phyloP scores from a whole-genome alignment of 2,113 vertebrate genomes.

The Odocoileus virginianus region DNA sequence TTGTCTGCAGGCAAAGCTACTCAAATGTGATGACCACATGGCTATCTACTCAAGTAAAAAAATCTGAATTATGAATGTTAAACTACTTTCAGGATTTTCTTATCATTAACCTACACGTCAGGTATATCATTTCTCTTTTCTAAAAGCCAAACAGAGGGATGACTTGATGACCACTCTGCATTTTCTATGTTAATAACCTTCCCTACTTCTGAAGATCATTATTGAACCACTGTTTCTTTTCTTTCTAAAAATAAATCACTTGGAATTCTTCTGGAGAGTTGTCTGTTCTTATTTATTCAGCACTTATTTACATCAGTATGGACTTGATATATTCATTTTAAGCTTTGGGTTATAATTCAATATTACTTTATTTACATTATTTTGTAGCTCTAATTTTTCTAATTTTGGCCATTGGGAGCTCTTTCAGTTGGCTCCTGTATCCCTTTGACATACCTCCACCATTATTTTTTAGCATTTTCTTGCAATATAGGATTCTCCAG shows the following conservation, averaged over 20 bases:
- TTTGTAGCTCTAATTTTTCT: not conserved
- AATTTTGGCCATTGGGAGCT: not conserved
- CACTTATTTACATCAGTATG: not conserved
- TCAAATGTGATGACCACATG: not conserved
- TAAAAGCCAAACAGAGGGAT: not conserved
- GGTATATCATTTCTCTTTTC: not conserved
- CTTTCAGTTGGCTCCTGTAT: not conserved
- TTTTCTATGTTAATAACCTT: not conserved
- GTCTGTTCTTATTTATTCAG: not conserved
- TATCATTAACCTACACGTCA: not conserved
- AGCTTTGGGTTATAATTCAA: not conserved
- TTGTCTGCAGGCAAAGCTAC: not conserved
- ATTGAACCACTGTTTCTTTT: not conserved
- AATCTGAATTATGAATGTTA: not conserved
- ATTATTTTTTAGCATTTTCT: not conserved
- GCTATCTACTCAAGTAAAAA: not conserved
- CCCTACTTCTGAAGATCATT: not conserved
- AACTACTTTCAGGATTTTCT: not conserved
- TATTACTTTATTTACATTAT: not conserved
- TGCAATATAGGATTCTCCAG: not conserved
- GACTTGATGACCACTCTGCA: not conserved
- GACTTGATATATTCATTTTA: not conserved
- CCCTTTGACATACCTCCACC: not conserved
- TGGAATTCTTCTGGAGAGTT: not conserved
- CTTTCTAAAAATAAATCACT: not conserved